Base-by-base conservation (phyloP, 2,113 vertebrate genomes). In the Furnarius figulus region DNA sequence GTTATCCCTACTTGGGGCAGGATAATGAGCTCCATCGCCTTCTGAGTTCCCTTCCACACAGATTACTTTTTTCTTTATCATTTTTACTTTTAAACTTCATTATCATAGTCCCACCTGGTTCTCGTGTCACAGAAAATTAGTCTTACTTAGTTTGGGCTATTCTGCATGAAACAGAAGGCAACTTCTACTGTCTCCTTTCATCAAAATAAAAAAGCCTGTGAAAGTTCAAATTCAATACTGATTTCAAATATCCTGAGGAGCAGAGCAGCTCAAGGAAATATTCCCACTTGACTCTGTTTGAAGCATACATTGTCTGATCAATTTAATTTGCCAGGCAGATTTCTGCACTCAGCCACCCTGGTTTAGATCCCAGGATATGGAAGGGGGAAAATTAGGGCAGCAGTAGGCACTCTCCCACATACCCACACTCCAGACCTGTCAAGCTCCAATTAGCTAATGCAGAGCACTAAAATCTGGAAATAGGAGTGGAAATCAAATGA, bases 301-400 rank as follows among this genome's bases (percentile, higher is more conserved):
- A 96, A 96, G 90, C 78, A 65, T 58, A 85, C 53, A 31, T 59
- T 93, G 90, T 92, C 95, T 79, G 90, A 96, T 94, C 96, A 95
- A 72, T 95, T 96, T 95, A 95, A 95, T 95, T 95, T 97, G 80
- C 93, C 76, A 82, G 80, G 85, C 90, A 94, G 90, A 94, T 92
- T 93, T 87, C 90, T 5, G 5, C 61, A 77, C n/a, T 95, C 76
- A 89, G 61, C 83, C 83, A 90, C 70, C 53, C 76, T 73, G 52
- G 12, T 88, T 85, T 83, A 85, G 75, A 84, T 90, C 85, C 92
- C 79, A 59, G 49, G 71, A 31, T 90, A 71, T 77, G 65, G 88
- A 50, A 56, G 49, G 65, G 72, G 72, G 63, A 44, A 88, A 91
- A 93, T 91, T 50, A 85, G 63, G 66, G 46, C 59, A 88, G 8